phyloP scores from a whole-genome alignment of 1,140 invertebrate species.

The Himalopsyche phryganea region DNA sequence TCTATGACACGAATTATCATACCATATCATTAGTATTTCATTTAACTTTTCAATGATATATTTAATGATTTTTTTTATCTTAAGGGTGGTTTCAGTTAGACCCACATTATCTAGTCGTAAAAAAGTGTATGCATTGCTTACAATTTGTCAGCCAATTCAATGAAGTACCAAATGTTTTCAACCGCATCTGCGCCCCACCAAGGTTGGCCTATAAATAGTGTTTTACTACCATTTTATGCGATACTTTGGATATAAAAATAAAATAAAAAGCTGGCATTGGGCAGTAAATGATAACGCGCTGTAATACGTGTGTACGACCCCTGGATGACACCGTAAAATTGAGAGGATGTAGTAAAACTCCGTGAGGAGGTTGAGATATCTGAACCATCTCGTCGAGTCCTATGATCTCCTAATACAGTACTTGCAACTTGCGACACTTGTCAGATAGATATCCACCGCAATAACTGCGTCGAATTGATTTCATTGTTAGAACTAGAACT shows the following conservation, averaged over 20 bases:
- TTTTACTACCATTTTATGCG: constrained; percentile 34
- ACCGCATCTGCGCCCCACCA: constrained; percentile 13
- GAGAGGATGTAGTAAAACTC: constrained; percentile 16
- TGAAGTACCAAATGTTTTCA: constrained; percentile 9
- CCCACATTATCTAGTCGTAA: no score
- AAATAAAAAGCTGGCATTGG: constrained; percentile 30
- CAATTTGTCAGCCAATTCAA: constrained; percentile 21
- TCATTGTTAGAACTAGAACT: no score
- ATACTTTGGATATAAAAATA: constrained; percentile 31
- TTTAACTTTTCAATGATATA: no score
- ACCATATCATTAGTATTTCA: no score
- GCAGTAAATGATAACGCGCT: constrained; percentile 34
- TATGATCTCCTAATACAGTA: background rate
- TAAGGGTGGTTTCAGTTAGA: no score
- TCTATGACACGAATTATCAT: no score
- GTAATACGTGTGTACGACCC: constrained; percentile 32
- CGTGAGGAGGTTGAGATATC: background rate
- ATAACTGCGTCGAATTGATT: no score
- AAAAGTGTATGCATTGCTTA: background rate
- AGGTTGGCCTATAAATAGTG: constrained; percentile 32
- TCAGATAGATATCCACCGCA: no score
- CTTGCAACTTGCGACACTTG: no score
- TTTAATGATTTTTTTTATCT: no score
- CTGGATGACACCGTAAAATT: constrained; percentile 27
- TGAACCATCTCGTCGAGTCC: background rate